A percentile compares a stretch with the other conserved stretches of the same genome.
Evolutionary conservation across 2,888 invertebrate genomes (phyloP).

Genomic region (Aleiodes testaceus): DNA sequence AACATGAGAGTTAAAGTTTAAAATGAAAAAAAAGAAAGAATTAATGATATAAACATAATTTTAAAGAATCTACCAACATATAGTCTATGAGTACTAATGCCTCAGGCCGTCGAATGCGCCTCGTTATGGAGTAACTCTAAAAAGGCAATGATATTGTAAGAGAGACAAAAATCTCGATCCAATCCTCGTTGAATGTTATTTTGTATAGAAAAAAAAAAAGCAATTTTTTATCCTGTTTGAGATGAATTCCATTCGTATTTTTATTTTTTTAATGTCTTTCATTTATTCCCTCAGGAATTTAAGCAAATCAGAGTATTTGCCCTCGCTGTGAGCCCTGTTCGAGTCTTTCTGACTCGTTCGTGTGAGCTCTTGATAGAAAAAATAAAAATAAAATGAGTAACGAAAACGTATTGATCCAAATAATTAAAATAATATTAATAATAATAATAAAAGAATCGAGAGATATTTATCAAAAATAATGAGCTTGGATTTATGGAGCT

Average conservation of each 20-base stretch:
- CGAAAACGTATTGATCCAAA: too few relatives aligned
- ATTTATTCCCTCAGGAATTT: slow-evolving; percentile 43
- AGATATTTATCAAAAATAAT: slow-evolving; percentile 18
- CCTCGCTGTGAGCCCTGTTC: slow-evolving; percentile 24
- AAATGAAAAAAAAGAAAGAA: slow-evolving; percentile 8
- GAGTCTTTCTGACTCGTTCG: slow-evolving; percentile 34
- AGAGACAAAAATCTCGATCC: slow-evolving; percentile 8
- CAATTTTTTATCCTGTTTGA: slow-evolving; percentile 37
- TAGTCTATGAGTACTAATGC: slow-evolving; percentile 27
- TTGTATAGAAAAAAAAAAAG: slow-evolving; percentile 36
- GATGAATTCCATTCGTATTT: slow-evolving; percentile 23
- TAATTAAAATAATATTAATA: too few relatives aligned
- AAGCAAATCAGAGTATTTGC: slow-evolving; percentile 29
- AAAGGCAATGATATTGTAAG: slow-evolving; percentile 16
- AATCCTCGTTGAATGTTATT: slow-evolving; percentile 44
- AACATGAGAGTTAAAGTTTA: slow-evolving; percentile 37
- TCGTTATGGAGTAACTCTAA: slow-evolving; percentile 17
- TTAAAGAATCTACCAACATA: slow-evolving; percentile 24
- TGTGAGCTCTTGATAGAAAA: slow-evolving; percentile 20
- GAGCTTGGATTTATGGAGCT: slow-evolving; percentile 7
- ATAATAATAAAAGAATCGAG: slow-evolving; percentile 32
- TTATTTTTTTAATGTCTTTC: slow-evolving; percentile 45
- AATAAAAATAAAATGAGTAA: too few relatives aligned
- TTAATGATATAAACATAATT: slow-evolving; percentile 25
- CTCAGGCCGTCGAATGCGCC: slow-evolving; percentile 25